These are phyloP conservation scores for Rhynchopsitta pachyrhyncha DNA, from an alignment of 2,113 vertebrate species.

Conservation along the genomic window DNA sequence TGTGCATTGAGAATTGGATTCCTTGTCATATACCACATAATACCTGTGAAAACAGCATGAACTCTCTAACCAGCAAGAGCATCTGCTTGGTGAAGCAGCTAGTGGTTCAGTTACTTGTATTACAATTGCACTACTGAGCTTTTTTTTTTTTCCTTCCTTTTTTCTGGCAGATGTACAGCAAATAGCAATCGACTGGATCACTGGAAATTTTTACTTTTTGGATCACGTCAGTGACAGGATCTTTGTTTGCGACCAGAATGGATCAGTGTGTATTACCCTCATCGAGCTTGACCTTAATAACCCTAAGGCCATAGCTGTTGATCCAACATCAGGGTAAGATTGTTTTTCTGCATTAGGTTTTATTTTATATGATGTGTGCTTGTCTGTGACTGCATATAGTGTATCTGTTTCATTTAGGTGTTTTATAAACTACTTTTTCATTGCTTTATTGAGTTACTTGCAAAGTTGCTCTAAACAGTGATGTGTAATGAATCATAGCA, in stretches of 20 bases:
- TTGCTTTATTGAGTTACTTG: neutral
- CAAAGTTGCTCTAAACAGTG: neutral
- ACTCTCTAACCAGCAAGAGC: neutral
- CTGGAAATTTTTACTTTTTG: constrained; percentile 93
- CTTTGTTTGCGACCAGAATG: constrained; percentile 85
- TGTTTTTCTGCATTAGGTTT: neutral
- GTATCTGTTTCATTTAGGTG: neutral
- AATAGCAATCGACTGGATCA: constrained; percentile 94
- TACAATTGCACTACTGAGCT: neutral
- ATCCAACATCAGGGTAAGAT: constrained; percentile 92
- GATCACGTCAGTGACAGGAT: constrained; percentile 87
- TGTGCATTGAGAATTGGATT: neutral
- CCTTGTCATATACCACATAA: neutral
- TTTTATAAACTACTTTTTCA: neutral
- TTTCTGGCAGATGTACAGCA: constrained; percentile 87
- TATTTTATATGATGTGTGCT: neutral
- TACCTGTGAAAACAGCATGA: neutral
- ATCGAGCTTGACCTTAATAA: constrained; percentile 90
- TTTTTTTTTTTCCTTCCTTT: neutral
- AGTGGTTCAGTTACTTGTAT: neutral
- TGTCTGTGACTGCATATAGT: neutral
- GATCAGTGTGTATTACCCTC: constrained; percentile 88
- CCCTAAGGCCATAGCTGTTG: constrained; percentile 90
- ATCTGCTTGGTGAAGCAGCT: neutral
- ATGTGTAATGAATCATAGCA: neutral